These are phyloP conservation scores for Amitus sp. DNA, from an alignment of 2,888 invertebrate genomes.

Conservation along the genomic window DNA sequence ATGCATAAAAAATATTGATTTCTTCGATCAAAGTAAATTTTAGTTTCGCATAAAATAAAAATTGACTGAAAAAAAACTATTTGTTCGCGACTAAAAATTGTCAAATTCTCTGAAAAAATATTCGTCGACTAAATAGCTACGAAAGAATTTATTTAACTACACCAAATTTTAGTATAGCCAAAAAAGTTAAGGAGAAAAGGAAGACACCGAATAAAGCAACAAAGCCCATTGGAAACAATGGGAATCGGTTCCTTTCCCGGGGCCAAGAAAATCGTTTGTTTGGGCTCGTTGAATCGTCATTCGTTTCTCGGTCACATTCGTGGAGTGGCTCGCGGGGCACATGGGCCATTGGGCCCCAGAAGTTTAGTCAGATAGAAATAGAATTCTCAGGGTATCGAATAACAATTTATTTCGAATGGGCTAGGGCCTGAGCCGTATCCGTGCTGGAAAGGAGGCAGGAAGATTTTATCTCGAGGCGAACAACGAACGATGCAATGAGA, in stretches of 20 bases:
- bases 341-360: conserved; percentile 30
- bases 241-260: background rate
- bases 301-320: conserved; percentile 18
- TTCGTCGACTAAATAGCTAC: no score
- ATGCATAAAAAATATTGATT: no score
- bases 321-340: conserved; percentile 25
- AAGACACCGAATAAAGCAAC: background rate
- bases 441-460: conserved; percentile 36
- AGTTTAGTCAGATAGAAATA: conserved; percentile 53
- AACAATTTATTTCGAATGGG: conserved; percentile 60
- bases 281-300: conserved; percentile 21
- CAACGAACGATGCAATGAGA: conserved; percentile 49
- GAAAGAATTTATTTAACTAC: no score
- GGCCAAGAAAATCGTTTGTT: conserved; percentile 28
- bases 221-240: background rate
- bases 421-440: conserved; percentile 32
- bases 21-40: no score
- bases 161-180: background rate
- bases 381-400: conserved; percentile 64
- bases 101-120: no score
- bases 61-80: no score
- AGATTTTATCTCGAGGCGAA: conserved; percentile 52
- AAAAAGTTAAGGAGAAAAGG: background rate
- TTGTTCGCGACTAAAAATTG: no score
- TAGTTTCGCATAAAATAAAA: no score